These are phyloP conservation scores for Drosophila subquinaria DNA, from an alignment of 2,888 invertebrate genomes.

Conservation along the genomic window DNA sequence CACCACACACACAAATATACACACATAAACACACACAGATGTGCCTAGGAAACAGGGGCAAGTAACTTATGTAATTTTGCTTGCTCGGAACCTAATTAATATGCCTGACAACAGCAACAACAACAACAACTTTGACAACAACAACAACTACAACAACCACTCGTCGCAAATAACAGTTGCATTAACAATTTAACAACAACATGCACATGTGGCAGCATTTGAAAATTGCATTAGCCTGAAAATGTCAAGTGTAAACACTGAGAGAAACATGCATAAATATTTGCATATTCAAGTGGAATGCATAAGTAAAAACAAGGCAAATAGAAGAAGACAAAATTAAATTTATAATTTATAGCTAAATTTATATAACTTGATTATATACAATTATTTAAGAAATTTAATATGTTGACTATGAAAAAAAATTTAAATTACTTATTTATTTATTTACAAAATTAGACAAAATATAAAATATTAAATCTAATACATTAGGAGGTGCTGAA, in stretches of 20 bases:
- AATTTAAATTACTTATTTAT: too few species aligned
- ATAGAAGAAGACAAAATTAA: background rate
- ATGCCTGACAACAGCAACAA: conserved; percentile 30
- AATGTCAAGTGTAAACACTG: conserved; percentile 62
- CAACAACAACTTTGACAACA: conserved; percentile 5
- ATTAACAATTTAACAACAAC: conserved; percentile 38
- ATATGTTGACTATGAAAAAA: too few species aligned
- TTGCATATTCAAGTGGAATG: background rate
- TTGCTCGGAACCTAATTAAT: conserved; percentile 63
- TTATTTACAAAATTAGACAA: too few species aligned
- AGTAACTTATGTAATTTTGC: conserved; percentile 55
- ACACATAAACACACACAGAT: background rate
- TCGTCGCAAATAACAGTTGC: conserved; percentile 31
- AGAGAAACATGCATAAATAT: conserved; percentile 29
- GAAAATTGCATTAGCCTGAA: conserved; percentile 70
- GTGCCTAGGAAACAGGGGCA: conserved; percentile 10
- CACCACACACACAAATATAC: conserved; percentile 7
- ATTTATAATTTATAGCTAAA: background rate
- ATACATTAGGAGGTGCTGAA: too few species aligned
- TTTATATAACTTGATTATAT: too few species aligned
- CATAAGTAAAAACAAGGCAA: background rate
- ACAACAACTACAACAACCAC: conserved; percentile 2
- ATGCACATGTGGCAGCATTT: conserved; percentile 47
- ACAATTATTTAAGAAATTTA: too few species aligned
- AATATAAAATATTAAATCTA: too few species aligned